Evolutionary conservation across 2,113 vertebrate species (phyloP), one percentile per base, ranked within the genome.

Genomic region (Proterorhinus semilunaris): DNA sequence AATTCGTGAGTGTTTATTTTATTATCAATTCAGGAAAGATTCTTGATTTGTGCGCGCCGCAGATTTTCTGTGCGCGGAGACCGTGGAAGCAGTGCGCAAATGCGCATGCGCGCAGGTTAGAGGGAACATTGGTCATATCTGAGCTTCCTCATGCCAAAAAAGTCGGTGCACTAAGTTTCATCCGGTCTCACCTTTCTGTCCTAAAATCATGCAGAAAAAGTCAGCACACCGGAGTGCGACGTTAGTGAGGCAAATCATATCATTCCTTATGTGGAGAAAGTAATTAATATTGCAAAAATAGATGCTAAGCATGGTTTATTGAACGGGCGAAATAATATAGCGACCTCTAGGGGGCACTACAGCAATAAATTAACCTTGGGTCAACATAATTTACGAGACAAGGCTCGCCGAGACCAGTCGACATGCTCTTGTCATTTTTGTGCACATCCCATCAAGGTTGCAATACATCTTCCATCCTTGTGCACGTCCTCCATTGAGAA

Each of bases 341-440:
- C 72, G 79, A 85, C 83, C 86, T 85, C 75, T 59, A 82, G 83
- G 73, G 82, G 84, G 79, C 83, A 85, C 64, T 54, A 73, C 79
- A 80, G 61, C 71, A 78, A 80, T 78, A 84, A 83, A 91, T 88
- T 87, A 91, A 87, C 86, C 84, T 75, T 68, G 63, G 89, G 86
- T 89, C 85, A 87, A 77, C 58, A 46, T 80, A 73, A 89, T 87
- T 86, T 86, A 75, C 43, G 48, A 78, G 75, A 62, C 11, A 5
- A 53, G 42, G 75, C 49, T 62, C 64, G 36, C 13, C 15, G 66
- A 65, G 63, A 72, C 49, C 55, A 27, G 46, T 64, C 65, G 69
- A 62, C 48, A 64, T 59, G 58, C 69, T 75, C 67, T 51, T 71
- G 72, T 79, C 79, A 69, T 81, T 85, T 71, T 51, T 59, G 53